A percentile compares a stretch with the other conserved stretches of the same genome.
Evolutionary conservation across 2,888 invertebrate species (phyloP).

Genomic region (Cylindroiulus punctatus): DNA sequence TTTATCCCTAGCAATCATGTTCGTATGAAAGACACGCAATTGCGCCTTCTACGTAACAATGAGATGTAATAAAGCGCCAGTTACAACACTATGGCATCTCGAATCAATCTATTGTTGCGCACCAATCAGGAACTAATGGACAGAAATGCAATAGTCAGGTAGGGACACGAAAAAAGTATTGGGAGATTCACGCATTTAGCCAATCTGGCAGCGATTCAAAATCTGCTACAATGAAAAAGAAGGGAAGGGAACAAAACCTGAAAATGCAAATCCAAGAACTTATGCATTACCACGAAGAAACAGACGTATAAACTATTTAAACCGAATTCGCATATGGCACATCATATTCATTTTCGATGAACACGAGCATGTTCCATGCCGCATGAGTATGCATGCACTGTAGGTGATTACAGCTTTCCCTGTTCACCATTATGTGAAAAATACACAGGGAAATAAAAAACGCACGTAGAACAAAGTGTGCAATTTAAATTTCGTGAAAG

Average conservation of each 20-base stretch:
- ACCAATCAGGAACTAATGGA: conserved; percentile 10
- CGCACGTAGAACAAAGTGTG: not conserved
- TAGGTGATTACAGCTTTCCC: not conserved
- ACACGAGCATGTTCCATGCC: too few relatives aligned
- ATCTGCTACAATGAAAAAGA: not conserved
- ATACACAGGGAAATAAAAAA: not conserved
- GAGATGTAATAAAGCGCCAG: conserved; percentile 6
- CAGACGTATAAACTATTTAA: not conserved
- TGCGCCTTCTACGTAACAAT: not conserved
- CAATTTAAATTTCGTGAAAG: not conserved
- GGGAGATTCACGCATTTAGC: conserved; percentile 2
- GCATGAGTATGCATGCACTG: not conserved
- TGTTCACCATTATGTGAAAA: not conserved
- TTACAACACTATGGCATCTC: conserved; percentile 18
- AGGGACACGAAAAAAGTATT: not conserved
- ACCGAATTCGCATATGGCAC: not conserved
- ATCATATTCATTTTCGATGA: not conserved
- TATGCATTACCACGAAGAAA: not conserved
- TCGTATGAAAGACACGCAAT: conserved; percentile 6
- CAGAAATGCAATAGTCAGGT: not conserved
- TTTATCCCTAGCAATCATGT: not conserved
- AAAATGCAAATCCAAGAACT: not conserved
- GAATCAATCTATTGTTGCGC: conserved; percentile 1
- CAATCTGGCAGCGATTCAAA: not conserved
- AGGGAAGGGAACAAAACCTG: not conserved